Evolutionary conservation across 2,888 invertebrate genomes (phyloP).

Genomic region (Habroteleia sp.): DNA sequence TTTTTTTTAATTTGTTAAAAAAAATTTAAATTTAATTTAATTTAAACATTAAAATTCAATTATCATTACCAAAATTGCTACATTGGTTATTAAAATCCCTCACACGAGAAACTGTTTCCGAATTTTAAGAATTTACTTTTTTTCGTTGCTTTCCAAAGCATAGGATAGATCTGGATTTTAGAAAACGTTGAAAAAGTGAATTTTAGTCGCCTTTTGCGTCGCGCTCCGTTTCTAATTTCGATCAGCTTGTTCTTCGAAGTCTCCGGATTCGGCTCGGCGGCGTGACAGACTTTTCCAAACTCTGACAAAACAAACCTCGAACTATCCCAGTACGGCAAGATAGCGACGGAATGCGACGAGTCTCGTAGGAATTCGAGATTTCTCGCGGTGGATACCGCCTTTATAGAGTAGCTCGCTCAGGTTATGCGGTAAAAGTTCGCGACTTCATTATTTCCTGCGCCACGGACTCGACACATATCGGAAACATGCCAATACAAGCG

Average conservation of each 20-base stretch:
- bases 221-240: slow-evolving; percentile 18
- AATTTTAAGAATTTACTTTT: no score
- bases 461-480: slow-evolving; percentile 44
- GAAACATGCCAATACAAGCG: slow-evolving; percentile 48
- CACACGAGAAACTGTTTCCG: no score
- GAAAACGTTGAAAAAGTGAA: slow-evolving; percentile 9
- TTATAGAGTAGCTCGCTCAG: slow-evolving; percentile 49
- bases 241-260: slow-evolving; percentile 1
- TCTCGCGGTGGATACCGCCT: slow-evolving; percentile 52
- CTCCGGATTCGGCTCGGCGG: neutral
- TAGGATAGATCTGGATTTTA: no score
- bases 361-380: slow-evolving; percentile 57
- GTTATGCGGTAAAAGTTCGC: slow-evolving; percentile 38
- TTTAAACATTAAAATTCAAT: no score
- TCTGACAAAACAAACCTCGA: slow-evolving; percentile 32
- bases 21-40: no score
- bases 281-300: slow-evolving; percentile 26
- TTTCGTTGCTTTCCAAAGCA: no score
- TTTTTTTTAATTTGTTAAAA: no score
- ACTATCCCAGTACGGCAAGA: slow-evolving; percentile 23
- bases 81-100: no score
- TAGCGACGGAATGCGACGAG: slow-evolving; percentile 53
- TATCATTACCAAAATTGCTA: no score
- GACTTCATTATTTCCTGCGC: slow-evolving; percentile 47
- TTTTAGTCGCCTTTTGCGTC: neutral